Conservation (phyloP, 1,140 invertebrate genomes). For the Sarcophaga bullata region DNA sequence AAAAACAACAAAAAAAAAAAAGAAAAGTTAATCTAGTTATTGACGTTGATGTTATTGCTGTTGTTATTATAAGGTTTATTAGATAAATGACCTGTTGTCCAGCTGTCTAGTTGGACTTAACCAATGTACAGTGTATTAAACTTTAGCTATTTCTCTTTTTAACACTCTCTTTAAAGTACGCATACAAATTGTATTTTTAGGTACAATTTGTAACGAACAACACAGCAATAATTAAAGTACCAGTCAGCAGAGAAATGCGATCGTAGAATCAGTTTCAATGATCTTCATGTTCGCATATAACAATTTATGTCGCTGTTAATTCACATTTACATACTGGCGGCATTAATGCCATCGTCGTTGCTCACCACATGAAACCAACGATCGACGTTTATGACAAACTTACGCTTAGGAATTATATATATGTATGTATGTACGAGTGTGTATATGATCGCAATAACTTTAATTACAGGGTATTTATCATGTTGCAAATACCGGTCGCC, state of each 20-base stretch:
- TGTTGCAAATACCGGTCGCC: neutral
- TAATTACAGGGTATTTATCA: neutral
- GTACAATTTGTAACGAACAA: neutral
- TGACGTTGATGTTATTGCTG: conserved; percentile 1
- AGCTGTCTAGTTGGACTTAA: conserved; percentile 3
- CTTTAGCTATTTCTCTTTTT: neutral
- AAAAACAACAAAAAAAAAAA: too few relatives aligned
- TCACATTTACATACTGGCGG: too few relatives aligned
- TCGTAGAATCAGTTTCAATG: too few relatives aligned
- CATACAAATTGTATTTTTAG: neutral
- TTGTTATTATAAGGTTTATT: conserved; percentile 1
- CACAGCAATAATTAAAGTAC: neutral
- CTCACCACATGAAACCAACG: too few relatives aligned
- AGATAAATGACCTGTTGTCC: conserved; percentile 13
- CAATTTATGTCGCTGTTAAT: too few relatives aligned
- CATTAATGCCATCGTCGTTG: too few relatives aligned
- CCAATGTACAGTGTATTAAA: neutral
- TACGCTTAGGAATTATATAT: too few relatives aligned
- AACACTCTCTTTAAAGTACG: neutral
- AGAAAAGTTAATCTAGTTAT: neutral
- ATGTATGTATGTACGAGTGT: too few relatives aligned
- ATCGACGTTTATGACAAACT: too few relatives aligned
- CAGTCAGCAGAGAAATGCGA: too few relatives aligned
- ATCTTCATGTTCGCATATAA: too few relatives aligned
- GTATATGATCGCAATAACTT: neutral